Base-by-base conservation (phyloP, 2,797 vertebrate genomes). In the Protosalanx chinensis region DNA sequence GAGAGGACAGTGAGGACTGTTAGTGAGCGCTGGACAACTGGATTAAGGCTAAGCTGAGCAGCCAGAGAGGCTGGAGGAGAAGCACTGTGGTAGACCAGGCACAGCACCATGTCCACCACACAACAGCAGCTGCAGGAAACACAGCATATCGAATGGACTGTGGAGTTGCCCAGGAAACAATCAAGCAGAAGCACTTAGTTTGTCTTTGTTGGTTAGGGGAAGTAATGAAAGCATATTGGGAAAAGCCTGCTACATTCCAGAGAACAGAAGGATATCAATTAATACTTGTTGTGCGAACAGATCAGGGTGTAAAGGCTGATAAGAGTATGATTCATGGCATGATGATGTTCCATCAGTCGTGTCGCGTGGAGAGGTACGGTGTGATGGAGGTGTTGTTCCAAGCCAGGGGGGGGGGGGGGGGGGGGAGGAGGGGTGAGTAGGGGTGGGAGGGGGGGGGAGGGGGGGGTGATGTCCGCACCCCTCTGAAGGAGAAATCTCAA, bases 301-400 rank as follows among this genome's bases (percentile, higher is more conserved):
- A 79, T 76, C 46, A 68, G 67, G 57, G 65, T 75, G 76, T 80
- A 81, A 27, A 59, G 68, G 73, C 61, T 67, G 49, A 84, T 86
- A 83, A 80, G 68, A 49, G 61, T 35, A 62, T 61, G 73, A 35
- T 80, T 85, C 80, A 79, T 84, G 84, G 64, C 78, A 85, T 83
- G 23, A 27, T 81, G 35, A 57, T 64, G 83, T 81, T 30, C 72
- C 63, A 69, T 71, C 68, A 64, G 76, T 37, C 23, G 61, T 58
- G 76, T 71, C 78, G 1, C 16, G 29, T 66, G 29, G 64, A 66
- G 64, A 53, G 6, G 8, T 15, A 6, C 16, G 16, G 6, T 30
- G 20, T 16, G 41, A 66, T 66, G 64, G 46, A 66, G 18, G 41
- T 51, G 27, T 66, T 30, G 51, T 41, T 16, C 13, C 37, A 27